Evolutionary conservation across 1,140 invertebrate species (phyloP).

Genomic region (Gonioctena quinquepunctata): DNA sequence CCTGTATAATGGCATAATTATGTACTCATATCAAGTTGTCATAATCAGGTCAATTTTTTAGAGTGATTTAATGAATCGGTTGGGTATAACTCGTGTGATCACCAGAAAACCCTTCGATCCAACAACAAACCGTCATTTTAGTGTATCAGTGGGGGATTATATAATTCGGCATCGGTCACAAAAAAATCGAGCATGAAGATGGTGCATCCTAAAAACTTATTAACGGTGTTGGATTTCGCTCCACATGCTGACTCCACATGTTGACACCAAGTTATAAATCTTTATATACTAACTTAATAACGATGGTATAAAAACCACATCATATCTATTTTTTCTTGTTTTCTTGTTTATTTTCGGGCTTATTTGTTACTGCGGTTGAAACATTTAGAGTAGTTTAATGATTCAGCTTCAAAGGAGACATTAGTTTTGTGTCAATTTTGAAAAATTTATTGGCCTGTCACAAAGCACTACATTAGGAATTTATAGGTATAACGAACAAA

Average conservation of each 20-base stretch:
- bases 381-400: conserved; percentile 8
- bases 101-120: too few species aligned
- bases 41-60: too few species aligned
- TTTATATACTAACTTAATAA: conserved; percentile 5
- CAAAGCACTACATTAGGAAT: background rate
- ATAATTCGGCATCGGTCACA: background rate
- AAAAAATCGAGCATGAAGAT: background rate
- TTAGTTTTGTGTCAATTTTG: background rate
- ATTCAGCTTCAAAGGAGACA: background rate
- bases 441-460: background rate
- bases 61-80: too few species aligned
- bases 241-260: conserved; percentile 10
- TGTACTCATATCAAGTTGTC: too few species aligned
- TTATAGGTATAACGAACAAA: background rate
- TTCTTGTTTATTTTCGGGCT: conserved; percentile 1
- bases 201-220: background rate
- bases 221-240: background rate
- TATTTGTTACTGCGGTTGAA: background rate
- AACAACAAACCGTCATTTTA: too few species aligned
- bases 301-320: background rate
- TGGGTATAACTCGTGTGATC: too few species aligned
- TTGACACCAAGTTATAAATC: conserved; percentile 2
- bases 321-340: background rate
- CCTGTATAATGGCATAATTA: too few species aligned
- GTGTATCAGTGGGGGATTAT: background rate